These are phyloP conservation scores for Camelus dromedarius DNA, from an alignment of 2,113 vertebrate genomes.

Conservation along the genomic window DNA sequence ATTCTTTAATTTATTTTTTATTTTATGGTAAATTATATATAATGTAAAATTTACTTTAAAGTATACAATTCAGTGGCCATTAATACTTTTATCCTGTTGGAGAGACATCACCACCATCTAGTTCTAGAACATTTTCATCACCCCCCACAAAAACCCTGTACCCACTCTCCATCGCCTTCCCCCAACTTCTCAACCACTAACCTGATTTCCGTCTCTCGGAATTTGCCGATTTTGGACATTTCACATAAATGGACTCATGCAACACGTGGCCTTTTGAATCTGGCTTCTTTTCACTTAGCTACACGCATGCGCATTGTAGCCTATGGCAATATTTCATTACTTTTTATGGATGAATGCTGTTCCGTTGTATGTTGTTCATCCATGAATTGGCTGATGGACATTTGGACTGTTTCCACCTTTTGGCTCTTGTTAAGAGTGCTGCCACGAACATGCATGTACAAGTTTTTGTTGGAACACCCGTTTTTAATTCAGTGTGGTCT, in stretches of 20 bases:
- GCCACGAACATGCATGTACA: neutral
- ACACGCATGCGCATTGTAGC: too few relatives aligned
- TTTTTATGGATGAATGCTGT: neutral
- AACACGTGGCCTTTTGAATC: neutral
- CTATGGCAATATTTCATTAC: neutral
- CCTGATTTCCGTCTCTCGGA: neutral
- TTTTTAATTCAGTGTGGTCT: neutral
- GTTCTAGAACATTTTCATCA: neutral
- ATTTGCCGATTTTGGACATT: neutral
- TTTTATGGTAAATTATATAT: neutral
- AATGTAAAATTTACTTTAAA: neutral
- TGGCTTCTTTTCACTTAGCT: neutral
- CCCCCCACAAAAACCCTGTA: neutral
- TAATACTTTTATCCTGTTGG: neutral
- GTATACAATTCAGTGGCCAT: neutral
- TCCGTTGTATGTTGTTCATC: neutral
- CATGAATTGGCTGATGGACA: neutral
- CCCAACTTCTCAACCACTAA: neutral
- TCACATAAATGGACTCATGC: neutral
- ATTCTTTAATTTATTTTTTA: constrained; percentile 8
- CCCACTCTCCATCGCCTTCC: neutral
- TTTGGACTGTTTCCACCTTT: neutral
- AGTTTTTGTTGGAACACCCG: neutral
- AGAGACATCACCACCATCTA: neutral
- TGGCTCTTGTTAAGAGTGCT: neutral